Evolutionary conservation across 1,140 invertebrate species (phyloP).

Genomic region (Rhynchophorus ferrugineus): DNA sequence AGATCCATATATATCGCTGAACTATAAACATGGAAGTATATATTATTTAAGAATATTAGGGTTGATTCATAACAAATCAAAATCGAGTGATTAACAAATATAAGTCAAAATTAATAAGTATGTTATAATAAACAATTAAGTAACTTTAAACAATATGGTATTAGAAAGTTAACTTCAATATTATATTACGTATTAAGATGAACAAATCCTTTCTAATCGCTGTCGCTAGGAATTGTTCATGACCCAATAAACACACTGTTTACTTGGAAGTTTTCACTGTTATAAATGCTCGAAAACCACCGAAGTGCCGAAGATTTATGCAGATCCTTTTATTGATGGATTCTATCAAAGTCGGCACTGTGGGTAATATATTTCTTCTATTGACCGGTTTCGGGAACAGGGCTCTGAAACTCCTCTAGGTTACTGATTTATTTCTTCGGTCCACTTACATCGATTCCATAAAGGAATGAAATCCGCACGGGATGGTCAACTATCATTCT

Average conservation of each 20-base stretch:
- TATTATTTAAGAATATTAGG: too few relatives aligned
- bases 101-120: too few relatives aligned
- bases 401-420: conserved; percentile 5
- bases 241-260: conserved; percentile 1
- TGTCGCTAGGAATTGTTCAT: not conserved
- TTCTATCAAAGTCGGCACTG: conserved; percentile 20
- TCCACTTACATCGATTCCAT: conserved; percentile 3
- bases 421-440: conserved; percentile 12
- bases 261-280: conserved; percentile 2
- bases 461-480: conserved; percentile 3
- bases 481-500: not conserved
- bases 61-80: too few relatives aligned
- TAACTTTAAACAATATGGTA: too few relatives aligned
- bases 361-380: conserved; percentile 21
- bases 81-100: too few relatives aligned
- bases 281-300: conserved; percentile 12
- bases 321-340: conserved; percentile 24
- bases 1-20: too few relatives aligned
- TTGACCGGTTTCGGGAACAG: conserved; percentile 21
- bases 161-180: too few relatives aligned
- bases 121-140: too few relatives aligned
- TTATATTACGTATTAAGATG: not conserved
- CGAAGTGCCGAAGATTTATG: conserved; percentile 18
- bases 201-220: not conserved
- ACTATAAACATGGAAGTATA: too few relatives aligned